Evolutionary conservation across 1,140 invertebrate species (phyloP), one percentile per base, ranked within the genome.

Genomic region (Tribolium madens): DNA sequence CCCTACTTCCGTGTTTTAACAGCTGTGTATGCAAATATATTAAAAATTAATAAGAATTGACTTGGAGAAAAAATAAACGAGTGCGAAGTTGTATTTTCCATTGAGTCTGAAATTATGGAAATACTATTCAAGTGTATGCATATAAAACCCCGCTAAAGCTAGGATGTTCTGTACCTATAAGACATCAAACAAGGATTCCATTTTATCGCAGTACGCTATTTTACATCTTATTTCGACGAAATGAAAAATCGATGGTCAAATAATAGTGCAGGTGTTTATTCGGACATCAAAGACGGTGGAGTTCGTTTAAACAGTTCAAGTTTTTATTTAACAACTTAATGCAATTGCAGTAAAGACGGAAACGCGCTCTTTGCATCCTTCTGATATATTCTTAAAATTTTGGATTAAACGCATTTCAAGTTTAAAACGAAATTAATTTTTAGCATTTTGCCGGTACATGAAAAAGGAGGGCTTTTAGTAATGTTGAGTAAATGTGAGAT

Each of bases 91-190:
- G 26, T 33, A 33, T 64, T 31, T 64, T 64, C 57, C 57, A 64
- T 64, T 64, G 21, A 33, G 21, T 6, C 26, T 64, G 13, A 64
- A 64, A 64, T 64, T 64, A 64, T 64, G 57, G 57, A 64, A 64
- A 64, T 64, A 64, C 57, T 64, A 64, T 64, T 64, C 57, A 64
- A 64, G 57, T 33, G 57, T 64, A 31, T 64, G 57, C 57, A 64
- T 64, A 64, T 64, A 64, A 31, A 64, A 64, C 26, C 26, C 31
- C 26, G 57, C 21, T 33, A 64, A 64, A 64, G 57, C 57, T 64
- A 33, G 57, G 57, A 64, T 64, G 26, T 64, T 64, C 57, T 64
- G 57, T 64, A 64, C 21, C 57, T 64, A 64, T 33, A 64, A 26
- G 57, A 64, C 57, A 64, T 64, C 57, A 64, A 64, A 64, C 57